These are phyloP conservation scores for Diacarnus erythraeanus DNA, from an alignment of 37 sponge, comb jelly and placozoan genomes.

Conservation along the genomic window DNA sequence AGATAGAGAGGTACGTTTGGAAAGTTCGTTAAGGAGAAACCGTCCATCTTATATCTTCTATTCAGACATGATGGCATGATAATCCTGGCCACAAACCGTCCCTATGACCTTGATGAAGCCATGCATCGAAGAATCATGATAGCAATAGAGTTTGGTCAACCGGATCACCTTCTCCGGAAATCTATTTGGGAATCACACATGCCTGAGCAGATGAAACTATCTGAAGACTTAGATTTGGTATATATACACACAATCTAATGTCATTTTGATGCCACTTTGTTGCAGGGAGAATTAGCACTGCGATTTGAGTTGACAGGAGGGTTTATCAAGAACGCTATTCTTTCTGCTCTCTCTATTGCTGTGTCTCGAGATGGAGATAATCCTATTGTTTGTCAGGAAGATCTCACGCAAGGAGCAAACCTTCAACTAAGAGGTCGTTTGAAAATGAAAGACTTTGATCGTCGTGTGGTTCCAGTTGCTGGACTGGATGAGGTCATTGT, in stretches of 20 bases:
- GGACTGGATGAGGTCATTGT: slow-evolving; percentile 83
- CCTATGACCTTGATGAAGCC: slow-evolving; percentile 84
- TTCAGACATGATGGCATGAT: slow-evolving; percentile 88
- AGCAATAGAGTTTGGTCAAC: slow-evolving; percentile 80
- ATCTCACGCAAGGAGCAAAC: slow-evolving; percentile 54
- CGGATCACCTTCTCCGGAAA: slow-evolving; percentile 81
- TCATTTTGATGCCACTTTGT: not conserved
- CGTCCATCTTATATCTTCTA: not conserved
- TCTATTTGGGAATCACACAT: slow-evolving; percentile 81
- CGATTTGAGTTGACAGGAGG: slow-evolving; percentile 79
- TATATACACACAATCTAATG: not conserved
- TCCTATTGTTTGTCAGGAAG: slow-evolving; percentile 60
- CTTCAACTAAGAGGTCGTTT: slow-evolving; percentile 51
- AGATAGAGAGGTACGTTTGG: slow-evolving; percentile 61
- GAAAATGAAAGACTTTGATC: slow-evolving; percentile 86
- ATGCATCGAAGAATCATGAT: slow-evolving; percentile 81
- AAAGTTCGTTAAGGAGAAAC: not conserved
- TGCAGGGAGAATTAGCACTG: slow-evolving; percentile 55
- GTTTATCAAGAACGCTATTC: slow-evolving; percentile 52
- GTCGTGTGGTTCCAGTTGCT: slow-evolving; percentile 71
- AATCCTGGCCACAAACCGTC: slow-evolving; percentile 81
- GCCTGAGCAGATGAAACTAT: slow-evolving; percentile 72
- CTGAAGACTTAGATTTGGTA: slow-evolving; percentile 62
- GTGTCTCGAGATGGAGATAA: slow-evolving; percentile 54
- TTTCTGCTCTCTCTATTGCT: slow-evolving; percentile 47